phyloP scores from a whole-genome alignment of 2,797 vertebrate genomes.

The Microctenopoma lineatum region DNA sequence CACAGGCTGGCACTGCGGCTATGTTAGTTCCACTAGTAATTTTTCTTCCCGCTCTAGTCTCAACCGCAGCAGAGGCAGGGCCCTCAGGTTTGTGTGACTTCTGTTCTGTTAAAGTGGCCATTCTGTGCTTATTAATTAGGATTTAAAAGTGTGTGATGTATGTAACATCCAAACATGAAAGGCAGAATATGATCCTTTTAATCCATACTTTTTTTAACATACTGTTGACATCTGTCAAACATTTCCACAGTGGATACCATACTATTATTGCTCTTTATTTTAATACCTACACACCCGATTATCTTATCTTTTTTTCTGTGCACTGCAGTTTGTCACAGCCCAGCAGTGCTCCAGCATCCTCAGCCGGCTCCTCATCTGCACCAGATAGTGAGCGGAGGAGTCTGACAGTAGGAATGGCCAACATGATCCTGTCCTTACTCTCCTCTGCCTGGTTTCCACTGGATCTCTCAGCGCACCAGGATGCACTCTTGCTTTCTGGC shows the following conservation, averaged over 20 bases:
- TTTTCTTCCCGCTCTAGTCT: conserved; percentile 65
- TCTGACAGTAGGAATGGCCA: conserved; percentile 90
- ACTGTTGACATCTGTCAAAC: not conserved
- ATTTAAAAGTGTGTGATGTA: too few species aligned
- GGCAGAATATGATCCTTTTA: too few species aligned
- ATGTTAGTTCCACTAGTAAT: conserved; percentile 77
- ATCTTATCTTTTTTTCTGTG: not conserved
- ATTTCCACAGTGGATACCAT: not conserved
- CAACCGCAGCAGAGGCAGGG: conserved; percentile 68
- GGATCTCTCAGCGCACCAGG: conserved; percentile 95
- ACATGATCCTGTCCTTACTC: conserved; percentile 92
- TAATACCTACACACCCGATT: not conserved
- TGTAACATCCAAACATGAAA: too few species aligned
- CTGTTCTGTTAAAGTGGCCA: not conserved
- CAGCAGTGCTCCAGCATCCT: conserved; percentile 65
- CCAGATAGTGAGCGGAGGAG: conserved; percentile 85
- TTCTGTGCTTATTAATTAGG: too few species aligned
- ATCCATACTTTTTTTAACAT: too few species aligned
- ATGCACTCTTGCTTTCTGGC: conserved; percentile 91
- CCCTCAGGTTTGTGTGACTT: conserved; percentile 60
- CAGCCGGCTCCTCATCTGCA: conserved; percentile 42
- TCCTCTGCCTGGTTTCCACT: conserved; percentile 97
- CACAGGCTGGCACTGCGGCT: conserved; percentile 96
- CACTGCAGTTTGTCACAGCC: conserved; percentile 86
- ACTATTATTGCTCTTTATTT: not conserved